phyloP scores from a whole-genome alignment of 2,113 vertebrate genomes.

The Chlorodrepanis virens region DNA sequence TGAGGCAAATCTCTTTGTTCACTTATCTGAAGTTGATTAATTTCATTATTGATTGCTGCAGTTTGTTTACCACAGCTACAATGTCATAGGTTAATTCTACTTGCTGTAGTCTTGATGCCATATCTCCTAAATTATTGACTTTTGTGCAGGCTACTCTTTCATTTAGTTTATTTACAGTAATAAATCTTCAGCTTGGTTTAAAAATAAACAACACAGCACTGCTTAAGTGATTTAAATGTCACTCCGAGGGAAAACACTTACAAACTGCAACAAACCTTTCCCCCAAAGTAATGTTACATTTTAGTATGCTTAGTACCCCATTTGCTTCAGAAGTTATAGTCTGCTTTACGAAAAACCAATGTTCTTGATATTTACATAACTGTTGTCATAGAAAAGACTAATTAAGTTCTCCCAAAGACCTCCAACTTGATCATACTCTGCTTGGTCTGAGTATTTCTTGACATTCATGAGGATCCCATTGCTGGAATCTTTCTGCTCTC shows the following conservation, averaged over 20 bases:
- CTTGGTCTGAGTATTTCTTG: background rate
- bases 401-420: background rate
- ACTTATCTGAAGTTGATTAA: conserved; percentile 42
- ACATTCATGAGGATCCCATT: background rate
- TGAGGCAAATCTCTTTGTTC: background rate
- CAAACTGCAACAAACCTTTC: background rate
- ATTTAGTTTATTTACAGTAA: conserved; percentile 20
- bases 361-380: background rate
- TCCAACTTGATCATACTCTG: background rate
- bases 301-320: background rate
- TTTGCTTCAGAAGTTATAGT: background rate
- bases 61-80: conserved; percentile 3
- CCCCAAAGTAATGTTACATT: background rate
- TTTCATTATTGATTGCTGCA: conserved; percentile 23
- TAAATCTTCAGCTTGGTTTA: conserved; percentile 9
- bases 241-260: background rate
- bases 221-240: background rate
- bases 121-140: conserved; percentile 27
- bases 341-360: background rate
- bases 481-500: background rate
- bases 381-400: background rate
- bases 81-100: conserved; percentile 36
- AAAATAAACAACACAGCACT: background rate
- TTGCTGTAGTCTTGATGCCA: background rate
- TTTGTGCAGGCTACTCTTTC: background rate